Conservation (phyloP, 2,113 vertebrate species). For the Promerops cafer region DNA sequence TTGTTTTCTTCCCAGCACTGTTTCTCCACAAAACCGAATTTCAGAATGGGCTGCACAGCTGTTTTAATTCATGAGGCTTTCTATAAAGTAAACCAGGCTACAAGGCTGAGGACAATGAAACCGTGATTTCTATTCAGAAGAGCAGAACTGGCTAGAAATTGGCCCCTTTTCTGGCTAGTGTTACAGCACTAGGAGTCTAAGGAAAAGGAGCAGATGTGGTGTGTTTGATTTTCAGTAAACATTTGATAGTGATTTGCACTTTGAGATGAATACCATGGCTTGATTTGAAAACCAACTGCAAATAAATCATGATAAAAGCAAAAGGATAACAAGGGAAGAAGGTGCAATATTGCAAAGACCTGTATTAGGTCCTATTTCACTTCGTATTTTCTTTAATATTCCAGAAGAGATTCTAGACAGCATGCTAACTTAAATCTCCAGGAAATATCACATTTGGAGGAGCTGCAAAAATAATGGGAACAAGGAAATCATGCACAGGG, state of each 20-base stretch:
- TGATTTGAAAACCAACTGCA: neutral
- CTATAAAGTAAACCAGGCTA: constrained; percentile 34
- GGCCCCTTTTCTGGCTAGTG: constrained; percentile 21
- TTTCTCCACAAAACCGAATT: neutral
- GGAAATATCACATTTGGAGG: neutral
- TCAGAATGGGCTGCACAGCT: neutral
- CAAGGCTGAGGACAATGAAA: constrained; percentile 44
- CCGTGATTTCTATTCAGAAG: constrained; percentile 17
- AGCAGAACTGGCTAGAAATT: constrained; percentile 26
- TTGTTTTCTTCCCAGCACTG: neutral
- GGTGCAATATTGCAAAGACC: neutral
- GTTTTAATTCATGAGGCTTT: constrained; percentile 36
- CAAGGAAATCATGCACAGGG: constrained; percentile 1
- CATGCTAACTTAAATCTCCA: neutral
- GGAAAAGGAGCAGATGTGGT: constrained; percentile 34
- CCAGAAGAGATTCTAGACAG: constrained; percentile 12
- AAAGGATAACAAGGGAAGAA: neutral
- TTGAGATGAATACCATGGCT: neutral
- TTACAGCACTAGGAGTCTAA: neutral
- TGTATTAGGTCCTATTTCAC: constrained; percentile 1
- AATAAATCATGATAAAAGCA: constrained; percentile 30
- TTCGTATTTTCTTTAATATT: constrained; percentile 10
- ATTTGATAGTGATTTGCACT: constrained; percentile 47
- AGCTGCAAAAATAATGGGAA: neutral
- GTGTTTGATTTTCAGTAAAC: constrained; percentile 43